Base-by-base conservation (phyloP, 2,113 vertebrate species). In the Chlorodrepanis virens region DNA sequence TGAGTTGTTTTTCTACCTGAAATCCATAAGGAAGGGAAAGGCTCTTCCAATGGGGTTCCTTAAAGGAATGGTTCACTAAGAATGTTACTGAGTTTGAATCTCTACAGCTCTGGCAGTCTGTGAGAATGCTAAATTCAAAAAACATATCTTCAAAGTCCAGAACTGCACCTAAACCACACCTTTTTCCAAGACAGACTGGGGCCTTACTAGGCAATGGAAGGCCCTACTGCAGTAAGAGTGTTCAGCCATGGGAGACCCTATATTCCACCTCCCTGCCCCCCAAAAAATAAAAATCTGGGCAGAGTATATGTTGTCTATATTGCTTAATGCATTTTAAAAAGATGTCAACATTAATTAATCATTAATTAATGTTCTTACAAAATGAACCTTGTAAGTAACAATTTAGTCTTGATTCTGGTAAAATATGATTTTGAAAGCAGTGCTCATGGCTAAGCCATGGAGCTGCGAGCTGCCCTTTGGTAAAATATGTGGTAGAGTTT, bases 301-400 rank as follows among this genome's bases (percentile, higher is more conserved):
- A 94, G 94, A 94, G 65, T 96, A 81, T 97, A 93, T 96, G 94
- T 95, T 97, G 89, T 88, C 94, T 97, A 77, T 94, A 92, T 83
- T 87, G 95, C 95, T 96, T 97, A 97, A 97, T 97, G 95, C 79
- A 60, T 87, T 94, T 95, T 52, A 60, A 90, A 93, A 89, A 94
- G 81, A 92, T 77, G 89, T 93, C 92, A 96, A 90, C 84, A 65
- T 95, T 96, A 96, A 96, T 97, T 97, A 93, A 52, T 69, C 71
- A 29, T 94, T 93, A 91, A 75, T 91, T 85, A 75, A 61, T 54
- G 76, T 83, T 94, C 95, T 91, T 91, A 69, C 61, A 96, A 93
- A 97, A 95, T 89, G 87, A 94, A 70, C 71, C 50, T 59, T 67
- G 47, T 82, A 90, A 96, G 60, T 56, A 76, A 83, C 70, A 88